Evolutionary conservation across 2,888 invertebrate genomes (phyloP).

Genomic region (Auanema sp.): DNA sequence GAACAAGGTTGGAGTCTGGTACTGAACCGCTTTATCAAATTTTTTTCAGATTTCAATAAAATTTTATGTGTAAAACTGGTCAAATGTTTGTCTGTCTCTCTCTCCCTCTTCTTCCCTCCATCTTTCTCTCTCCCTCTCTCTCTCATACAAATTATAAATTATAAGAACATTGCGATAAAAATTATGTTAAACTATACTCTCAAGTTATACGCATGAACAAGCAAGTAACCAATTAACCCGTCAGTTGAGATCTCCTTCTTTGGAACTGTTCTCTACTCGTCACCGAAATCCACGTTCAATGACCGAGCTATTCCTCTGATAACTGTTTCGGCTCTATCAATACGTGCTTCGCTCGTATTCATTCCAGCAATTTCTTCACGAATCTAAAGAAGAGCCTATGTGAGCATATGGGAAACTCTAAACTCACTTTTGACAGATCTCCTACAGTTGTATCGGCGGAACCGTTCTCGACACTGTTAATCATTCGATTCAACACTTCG

Average conservation of each 20-base stretch:
- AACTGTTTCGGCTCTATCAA: slow-evolving; percentile 8
- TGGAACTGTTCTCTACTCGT: not conserved
- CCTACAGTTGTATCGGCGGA: slow-evolving; percentile 3
- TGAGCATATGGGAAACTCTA: no score
- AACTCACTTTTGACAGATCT: not conserved
- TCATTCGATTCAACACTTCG: not conserved
- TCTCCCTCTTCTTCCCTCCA: not conserved
- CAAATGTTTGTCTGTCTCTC: not conserved
- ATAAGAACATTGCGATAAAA: not conserved
- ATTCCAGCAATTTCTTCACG: slow-evolving; percentile 7
- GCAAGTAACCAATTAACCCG: not conserved
- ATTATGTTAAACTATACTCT: not conserved
- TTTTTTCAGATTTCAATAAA: no score
- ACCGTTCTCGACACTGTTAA: not conserved
- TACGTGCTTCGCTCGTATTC: not conserved
- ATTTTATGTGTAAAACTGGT: not conserved
- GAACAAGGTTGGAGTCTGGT: no score
- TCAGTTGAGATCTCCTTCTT: no score
- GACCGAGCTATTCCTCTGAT: not conserved
- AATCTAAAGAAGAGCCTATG: slow-evolving; percentile 1
- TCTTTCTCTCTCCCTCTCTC: not conserved
- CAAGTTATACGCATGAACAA: not conserved
- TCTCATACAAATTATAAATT: not conserved
- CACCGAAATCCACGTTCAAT: not conserved
- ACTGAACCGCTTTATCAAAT: no score